These are phyloP conservation scores for Tarsius wallacei DNA, from an alignment of 2,797 vertebrate species.

Conservation along the genomic window DNA sequence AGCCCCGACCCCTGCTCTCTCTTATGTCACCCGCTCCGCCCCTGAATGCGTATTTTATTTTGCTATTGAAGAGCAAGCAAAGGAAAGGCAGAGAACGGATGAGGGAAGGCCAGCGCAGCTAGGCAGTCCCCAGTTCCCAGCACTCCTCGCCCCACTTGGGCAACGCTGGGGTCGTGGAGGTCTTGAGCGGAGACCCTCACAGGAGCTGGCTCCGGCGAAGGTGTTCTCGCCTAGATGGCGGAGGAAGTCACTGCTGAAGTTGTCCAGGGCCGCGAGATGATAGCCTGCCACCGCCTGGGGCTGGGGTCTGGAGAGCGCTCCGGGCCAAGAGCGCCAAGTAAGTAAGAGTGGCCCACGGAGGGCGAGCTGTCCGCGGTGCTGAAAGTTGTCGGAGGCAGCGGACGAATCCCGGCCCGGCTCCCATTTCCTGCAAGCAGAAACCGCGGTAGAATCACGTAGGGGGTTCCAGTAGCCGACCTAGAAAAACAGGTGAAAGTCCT, in stretches of 20 bases:
- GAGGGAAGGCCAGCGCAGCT: background rate
- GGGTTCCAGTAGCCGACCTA: background rate
- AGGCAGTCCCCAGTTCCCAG: background rate
- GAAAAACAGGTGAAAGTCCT: background rate
- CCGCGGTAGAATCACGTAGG: background rate
- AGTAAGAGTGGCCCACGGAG: too few species aligned
- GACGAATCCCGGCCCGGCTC: background rate
- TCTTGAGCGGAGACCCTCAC: background rate
- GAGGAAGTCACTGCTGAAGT: background rate
- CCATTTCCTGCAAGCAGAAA: background rate
- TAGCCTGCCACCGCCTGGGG: background rate
- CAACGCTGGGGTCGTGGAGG: conserved; percentile 5
- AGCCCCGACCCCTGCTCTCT: background rate
- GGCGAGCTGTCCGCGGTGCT: conserved; percentile 89
- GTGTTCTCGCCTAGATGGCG: background rate
- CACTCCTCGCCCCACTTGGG: background rate
- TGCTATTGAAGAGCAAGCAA: conserved; percentile 19
- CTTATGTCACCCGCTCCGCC: background rate
- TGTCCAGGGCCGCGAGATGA: background rate
- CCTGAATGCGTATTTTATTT: background rate
- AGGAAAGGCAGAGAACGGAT: background rate
- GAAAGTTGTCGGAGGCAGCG: conserved; percentile 76
- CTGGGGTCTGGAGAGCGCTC: fast-evolving
- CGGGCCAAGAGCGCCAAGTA: too few species aligned
- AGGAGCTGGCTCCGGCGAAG: background rate